Evolutionary conservation across 2,888 invertebrate genomes (phyloP).

Genomic region (Cryptus armator): DNA sequence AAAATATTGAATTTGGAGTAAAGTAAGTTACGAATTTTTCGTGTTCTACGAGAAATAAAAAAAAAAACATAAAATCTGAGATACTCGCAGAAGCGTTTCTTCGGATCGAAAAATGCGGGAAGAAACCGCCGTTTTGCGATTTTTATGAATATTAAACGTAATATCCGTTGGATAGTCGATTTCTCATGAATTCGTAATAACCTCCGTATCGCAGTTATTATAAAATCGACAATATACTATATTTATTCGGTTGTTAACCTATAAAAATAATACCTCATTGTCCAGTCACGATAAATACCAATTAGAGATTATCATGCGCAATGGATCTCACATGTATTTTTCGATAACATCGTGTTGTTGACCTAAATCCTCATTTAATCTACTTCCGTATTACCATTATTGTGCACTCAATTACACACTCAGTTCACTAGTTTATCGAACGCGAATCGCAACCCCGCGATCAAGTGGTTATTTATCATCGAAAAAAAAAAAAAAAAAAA

Average conservation of each 20-base stretch:
- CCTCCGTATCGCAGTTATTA: not conserved
- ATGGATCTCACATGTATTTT: slow-evolving; percentile 11
- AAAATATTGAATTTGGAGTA: no score
- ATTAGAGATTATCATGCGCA: not conserved
- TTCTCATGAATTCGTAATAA: not conserved
- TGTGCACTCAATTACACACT: slow-evolving; percentile 17
- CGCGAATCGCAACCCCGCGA: not conserved
- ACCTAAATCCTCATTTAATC: slow-evolving; percentile 7
- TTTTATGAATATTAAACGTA: not conserved
- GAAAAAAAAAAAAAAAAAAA: not conserved
- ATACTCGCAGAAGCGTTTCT: no score
- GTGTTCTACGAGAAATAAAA: no score
- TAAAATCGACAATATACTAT: not conserved
- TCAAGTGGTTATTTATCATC: slow-evolving; percentile 1
- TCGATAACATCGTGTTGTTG: slow-evolving; percentile 12
- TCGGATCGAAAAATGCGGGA: no score
- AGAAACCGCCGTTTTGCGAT: not conserved
- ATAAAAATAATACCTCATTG: not conserved
- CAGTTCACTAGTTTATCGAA: not conserved
- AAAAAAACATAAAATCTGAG: no score
- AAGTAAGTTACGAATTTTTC: no score
- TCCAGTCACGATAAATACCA: slow-evolving; percentile 1
- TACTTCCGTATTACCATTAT: not conserved
- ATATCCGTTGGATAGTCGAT: not conserved
- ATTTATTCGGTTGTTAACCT: not conserved